Conservation (phyloP, 2,113 vertebrate genomes). For the Sturnus vulgaris region DNA sequence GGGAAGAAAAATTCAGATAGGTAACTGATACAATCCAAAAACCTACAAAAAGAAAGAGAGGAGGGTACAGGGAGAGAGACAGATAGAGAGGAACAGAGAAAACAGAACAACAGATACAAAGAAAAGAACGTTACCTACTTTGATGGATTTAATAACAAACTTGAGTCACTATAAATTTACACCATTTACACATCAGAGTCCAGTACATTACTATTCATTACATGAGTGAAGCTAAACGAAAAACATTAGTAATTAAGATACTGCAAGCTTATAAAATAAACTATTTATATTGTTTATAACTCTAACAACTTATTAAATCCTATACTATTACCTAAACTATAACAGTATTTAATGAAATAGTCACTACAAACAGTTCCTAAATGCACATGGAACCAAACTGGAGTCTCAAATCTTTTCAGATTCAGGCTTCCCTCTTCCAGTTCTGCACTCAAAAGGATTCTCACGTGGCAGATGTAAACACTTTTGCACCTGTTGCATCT, state of each 20-base stretch:
- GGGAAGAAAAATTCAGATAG: constrained; percentile 31
- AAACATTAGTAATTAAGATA: not conserved
- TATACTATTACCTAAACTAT: not conserved
- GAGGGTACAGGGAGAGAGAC: not conserved
- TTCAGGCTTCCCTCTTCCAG: not conserved
- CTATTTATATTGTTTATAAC: not conserved
- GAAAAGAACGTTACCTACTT: not conserved
- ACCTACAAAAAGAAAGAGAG: constrained; percentile 39
- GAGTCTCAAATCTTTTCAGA: not conserved
- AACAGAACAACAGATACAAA: constrained; percentile 11
- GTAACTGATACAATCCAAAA: constrained; percentile 33
- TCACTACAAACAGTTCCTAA: not conserved
- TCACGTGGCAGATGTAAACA: not conserved
- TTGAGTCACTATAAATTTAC: not conserved
- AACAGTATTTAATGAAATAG: not conserved
- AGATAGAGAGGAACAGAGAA: not conserved
- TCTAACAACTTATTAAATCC: not conserved
- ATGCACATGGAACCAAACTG: not conserved
- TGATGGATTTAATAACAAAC: not conserved
- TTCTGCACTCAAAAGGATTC: not conserved
- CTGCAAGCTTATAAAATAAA: not conserved
- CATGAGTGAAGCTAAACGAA: not conserved
- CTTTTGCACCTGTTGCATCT: not conserved
- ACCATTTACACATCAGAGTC: not conserved
- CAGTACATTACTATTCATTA: not conserved